Conservation (phyloP, 2,888 invertebrate genomes). For the Notodromas monacha region DNA sequence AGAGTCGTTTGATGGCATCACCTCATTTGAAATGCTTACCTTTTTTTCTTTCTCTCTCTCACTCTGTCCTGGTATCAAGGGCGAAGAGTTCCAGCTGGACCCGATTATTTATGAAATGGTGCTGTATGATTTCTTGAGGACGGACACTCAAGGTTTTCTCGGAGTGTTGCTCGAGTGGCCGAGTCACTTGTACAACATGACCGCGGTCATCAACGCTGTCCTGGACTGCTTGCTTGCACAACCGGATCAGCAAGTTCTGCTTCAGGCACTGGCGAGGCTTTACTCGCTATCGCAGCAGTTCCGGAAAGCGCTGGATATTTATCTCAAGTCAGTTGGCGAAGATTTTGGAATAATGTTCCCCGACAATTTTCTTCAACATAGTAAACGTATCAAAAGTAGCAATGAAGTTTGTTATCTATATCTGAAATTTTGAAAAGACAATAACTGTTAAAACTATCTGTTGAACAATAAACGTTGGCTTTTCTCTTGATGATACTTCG, state of each 20-base stretch:
- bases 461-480: too few species aligned
- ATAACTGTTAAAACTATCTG: too few species aligned
- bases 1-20: too few species aligned
- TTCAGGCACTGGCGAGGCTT: conserved; percentile 58
- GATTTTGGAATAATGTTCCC: too few species aligned
- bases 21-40: too few species aligned
- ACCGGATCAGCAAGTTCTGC: conserved; percentile 32
- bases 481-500: too few species aligned
- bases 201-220: conserved; percentile 52
- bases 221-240: conserved; percentile 32
- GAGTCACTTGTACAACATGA: conserved; percentile 44
- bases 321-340: conserved; percentile 47
- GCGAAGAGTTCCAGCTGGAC: conserved; percentile 30
- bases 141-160: conserved; percentile 27
- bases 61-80: background rate
- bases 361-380: too few species aligned
- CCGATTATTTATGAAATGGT: conserved; percentile 75
- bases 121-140: conserved; percentile 56
- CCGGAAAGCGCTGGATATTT: conserved; percentile 65
- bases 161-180: conserved; percentile 61
- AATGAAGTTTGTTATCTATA: too few species aligned
- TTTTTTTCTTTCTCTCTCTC: too few species aligned
- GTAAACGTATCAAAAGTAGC: too few species aligned
- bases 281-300: conserved; percentile 58
- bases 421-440: too few species aligned